A percentile compares a stretch with the other conserved stretches of the same genome.
Conservation (phyloP, 1,140 invertebrate genomes). For the Aphidius ervi region DNA sequence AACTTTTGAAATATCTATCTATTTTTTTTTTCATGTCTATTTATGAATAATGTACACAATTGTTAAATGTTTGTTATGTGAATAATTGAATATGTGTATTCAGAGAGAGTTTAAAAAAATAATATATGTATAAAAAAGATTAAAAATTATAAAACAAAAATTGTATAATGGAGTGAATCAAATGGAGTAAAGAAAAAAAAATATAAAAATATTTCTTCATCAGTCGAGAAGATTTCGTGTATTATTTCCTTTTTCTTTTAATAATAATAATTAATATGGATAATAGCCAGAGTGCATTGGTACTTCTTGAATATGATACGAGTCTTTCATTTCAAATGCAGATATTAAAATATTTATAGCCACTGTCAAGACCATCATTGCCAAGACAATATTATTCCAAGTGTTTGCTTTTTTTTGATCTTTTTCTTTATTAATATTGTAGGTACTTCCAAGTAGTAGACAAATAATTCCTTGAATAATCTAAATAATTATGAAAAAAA, state of each 20-base stretch:
- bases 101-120: too few species aligned
- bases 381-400: constrained; percentile 60
- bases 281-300: constrained; percentile 11
- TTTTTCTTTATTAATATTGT: constrained; percentile 61
- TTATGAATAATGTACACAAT: too few species aligned
- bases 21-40: too few species aligned
- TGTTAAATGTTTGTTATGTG: too few species aligned
- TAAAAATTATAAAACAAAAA: too few species aligned
- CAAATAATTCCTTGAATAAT: constrained; percentile 59
- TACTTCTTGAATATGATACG: constrained; percentile 5
- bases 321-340: constrained; percentile 54
- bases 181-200: too few species aligned
- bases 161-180: too few species aligned
- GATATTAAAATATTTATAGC: constrained; percentile 59
- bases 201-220: background rate
- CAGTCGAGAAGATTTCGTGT: background rate
- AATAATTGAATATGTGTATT: too few species aligned
- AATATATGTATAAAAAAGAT: too few species aligned
- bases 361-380: constrained; percentile 59
- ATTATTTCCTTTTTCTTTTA: too few species aligned
- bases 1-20: too few species aligned
- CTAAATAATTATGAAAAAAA: constrained; percentile 42
- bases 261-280: too few species aligned
- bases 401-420: constrained; percentile 59
- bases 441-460: constrained; percentile 57